These are phyloP conservation scores for Bos indicus DNA, from an alignment of 2,113 vertebrate genomes.

Conservation along the genomic window DNA sequence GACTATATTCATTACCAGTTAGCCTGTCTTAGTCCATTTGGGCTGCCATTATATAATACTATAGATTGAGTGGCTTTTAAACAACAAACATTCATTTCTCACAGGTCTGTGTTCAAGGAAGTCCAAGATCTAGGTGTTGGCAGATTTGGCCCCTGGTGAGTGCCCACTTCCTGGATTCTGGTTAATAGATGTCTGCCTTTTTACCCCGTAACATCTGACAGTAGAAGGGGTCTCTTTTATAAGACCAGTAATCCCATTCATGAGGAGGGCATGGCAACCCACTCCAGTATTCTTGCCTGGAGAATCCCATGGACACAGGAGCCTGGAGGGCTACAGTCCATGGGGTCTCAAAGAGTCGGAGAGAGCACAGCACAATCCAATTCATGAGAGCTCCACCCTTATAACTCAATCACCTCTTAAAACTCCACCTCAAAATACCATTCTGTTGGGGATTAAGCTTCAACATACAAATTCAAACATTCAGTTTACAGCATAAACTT, in stretches of 20 bases:
- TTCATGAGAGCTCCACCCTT: neutral
- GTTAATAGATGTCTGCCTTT: neutral
- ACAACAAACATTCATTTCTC: neutral
- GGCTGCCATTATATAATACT: neutral
- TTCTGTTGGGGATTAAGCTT: neutral
- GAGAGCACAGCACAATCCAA: neutral
- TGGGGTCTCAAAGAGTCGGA: neutral
- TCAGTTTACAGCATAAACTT: neutral
- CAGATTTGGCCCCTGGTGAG: neutral
- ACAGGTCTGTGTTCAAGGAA: neutral
- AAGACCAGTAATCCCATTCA: neutral
- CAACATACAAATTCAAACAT: neutral
- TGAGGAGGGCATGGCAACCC: neutral
- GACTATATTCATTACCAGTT: neutral
- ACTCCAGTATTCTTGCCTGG: neutral
- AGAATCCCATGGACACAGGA: neutral
- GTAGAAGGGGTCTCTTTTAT: neutral
- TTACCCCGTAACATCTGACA: neutral
- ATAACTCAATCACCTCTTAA: neutral
- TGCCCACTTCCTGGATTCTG: neutral
- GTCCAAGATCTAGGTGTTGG: neutral
- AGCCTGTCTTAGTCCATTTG: neutral
- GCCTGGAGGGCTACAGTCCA: neutral
- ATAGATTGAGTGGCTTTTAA: neutral
- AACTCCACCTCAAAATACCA: neutral